Percentiles rank a stretch among this genome's conserved stretches.
Conservation (phyloP, 2,113 vertebrate genomes). For the Pseudorhombus dupliciocellatus region DNA sequence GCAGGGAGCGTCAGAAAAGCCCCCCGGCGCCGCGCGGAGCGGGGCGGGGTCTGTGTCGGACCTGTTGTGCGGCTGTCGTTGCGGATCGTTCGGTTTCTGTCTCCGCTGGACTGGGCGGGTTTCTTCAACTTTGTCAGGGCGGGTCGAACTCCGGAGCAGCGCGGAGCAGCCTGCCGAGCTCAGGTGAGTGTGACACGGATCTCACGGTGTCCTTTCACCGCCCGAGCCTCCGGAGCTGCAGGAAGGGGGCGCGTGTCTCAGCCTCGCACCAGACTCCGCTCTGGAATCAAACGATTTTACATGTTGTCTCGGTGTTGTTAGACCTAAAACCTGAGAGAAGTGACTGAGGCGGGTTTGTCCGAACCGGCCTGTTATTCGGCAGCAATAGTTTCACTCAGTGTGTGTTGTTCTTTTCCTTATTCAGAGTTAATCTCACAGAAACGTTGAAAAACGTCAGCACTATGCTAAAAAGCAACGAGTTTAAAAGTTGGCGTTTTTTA, state of each 20-base stretch:
- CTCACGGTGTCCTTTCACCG: not conserved
- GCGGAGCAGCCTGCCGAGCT: slow-evolving; percentile 20
- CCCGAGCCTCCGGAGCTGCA: slow-evolving; percentile 15
- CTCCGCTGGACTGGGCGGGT: slow-evolving; percentile 4
- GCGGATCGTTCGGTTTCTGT: slow-evolving; percentile 12
- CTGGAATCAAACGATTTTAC: not conserved
- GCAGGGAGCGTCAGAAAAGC: slow-evolving; percentile 15
- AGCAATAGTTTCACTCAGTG: fast-evolving
- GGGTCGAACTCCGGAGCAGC: slow-evolving; percentile 9
- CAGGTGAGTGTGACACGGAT: slow-evolving; percentile 58
- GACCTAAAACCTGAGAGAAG: fast-evolving
- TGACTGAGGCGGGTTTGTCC: not conserved
- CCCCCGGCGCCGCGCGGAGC: slow-evolving; percentile 32
- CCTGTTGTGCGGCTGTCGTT: slow-evolving; percentile 69
- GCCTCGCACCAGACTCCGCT: slow-evolving; percentile 30
- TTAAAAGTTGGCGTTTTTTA: slow-evolving; percentile 11
- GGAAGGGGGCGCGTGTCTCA: slow-evolving; percentile 35
- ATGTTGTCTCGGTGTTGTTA: not conserved
- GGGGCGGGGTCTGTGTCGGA: slow-evolving; percentile 66
- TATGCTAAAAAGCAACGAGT: not conserved
- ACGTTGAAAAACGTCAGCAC: not conserved
- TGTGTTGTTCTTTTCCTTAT: not conserved
- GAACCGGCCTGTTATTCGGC: not conserved
- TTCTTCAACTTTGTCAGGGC: slow-evolving; percentile 24
- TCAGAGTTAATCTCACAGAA: not conserved